A percentile compares a stretch with the other conserved stretches of the same genome.
Conservation (phyloP, 1,140 invertebrate species). For the Cyclina sinensis region DNA sequence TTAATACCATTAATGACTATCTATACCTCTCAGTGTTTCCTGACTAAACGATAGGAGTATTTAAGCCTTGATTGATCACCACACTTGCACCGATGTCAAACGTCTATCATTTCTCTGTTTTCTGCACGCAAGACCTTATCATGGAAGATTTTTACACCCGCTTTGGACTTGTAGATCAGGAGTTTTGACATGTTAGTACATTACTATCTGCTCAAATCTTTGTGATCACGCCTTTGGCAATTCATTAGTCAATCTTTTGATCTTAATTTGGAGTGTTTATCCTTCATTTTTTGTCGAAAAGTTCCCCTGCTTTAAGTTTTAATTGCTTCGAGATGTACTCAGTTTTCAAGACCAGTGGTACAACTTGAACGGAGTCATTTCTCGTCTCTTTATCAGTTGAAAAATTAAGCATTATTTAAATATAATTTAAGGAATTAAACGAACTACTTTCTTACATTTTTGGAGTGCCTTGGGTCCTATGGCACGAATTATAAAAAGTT, state of each 20-base stretch:
- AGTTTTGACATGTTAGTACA: conserved; percentile 2
- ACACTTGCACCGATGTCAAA: not conserved
- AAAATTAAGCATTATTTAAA: conserved; percentile 46
- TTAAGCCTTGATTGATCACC: conserved; percentile 11
- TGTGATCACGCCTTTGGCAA: conserved; percentile 45
- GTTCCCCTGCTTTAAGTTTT: conserved; percentile 18
- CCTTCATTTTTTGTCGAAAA: conserved; percentile 40
- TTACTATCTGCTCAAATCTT: conserved; percentile 5
- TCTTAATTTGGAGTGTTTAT: conserved; percentile 68
- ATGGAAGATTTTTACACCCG: not conserved
- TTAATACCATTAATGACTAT: not conserved
- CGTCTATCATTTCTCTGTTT: not conserved
- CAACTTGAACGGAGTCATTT: conserved; percentile 39
- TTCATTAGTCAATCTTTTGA: conserved; percentile 67
- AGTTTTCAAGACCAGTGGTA: conserved; percentile 30
- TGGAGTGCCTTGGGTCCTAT: conserved; percentile 12
- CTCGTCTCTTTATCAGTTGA: conserved; percentile 9
- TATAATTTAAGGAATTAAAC: conserved; percentile 61
- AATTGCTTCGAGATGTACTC: conserved; percentile 58
- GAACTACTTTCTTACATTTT: conserved; percentile 53
- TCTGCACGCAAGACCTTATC: not conserved
- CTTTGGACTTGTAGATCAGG: conserved; percentile 1
- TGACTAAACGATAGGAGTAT: not conserved
- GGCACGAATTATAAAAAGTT: conserved; percentile 52
- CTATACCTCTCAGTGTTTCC: not conserved